A percentile compares a stretch with the other conserved stretches of the same genome.
These are phyloP conservation scores for Epicauta chinensis DNA, from an alignment of 1,140 invertebrate genomes.

Conservation along the genomic window DNA sequence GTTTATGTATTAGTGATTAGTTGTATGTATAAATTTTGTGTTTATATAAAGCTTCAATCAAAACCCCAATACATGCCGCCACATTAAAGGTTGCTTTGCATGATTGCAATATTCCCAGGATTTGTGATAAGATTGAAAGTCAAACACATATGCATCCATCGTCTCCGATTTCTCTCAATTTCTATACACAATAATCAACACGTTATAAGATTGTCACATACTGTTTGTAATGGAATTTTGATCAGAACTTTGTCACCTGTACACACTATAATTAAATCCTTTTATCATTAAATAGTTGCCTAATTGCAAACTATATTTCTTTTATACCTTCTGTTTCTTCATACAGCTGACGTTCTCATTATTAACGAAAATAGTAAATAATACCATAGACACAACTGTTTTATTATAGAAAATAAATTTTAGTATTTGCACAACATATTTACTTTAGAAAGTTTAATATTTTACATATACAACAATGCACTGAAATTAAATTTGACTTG, in stretches of 20 bases:
- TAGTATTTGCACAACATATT: neutral
- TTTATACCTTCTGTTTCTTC: neutral
- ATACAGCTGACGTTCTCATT: neutral
- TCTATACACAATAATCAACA: constrained; percentile 27
- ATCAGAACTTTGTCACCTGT: constrained; percentile 32
- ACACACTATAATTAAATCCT: constrained; percentile 1
- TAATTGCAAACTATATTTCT: neutral
- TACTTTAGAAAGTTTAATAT: too few species aligned
- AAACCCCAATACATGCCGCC: constrained; percentile 9
- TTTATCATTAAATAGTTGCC: neutral
- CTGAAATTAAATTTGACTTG: too few species aligned
- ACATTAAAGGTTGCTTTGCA: constrained; percentile 15
- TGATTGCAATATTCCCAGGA: constrained; percentile 14
- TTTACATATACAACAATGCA: too few species aligned
- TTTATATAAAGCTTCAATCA: constrained; percentile 11
- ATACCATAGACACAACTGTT: too few species aligned
- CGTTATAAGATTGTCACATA: constrained; percentile 34
- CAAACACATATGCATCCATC: constrained; percentile 8
- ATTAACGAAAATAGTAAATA: neutral
- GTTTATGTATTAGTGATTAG: too few species aligned
- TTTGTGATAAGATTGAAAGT: constrained; percentile 13
- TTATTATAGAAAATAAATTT: constrained; percentile 1
- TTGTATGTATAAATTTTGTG: too few species aligned
- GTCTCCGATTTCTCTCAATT: constrained; percentile 14
- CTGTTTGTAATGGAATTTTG: constrained; percentile 30